Evolutionary conservation across 1,140 invertebrate species (phyloP).

Genomic region (Anastatus disparis): DNA sequence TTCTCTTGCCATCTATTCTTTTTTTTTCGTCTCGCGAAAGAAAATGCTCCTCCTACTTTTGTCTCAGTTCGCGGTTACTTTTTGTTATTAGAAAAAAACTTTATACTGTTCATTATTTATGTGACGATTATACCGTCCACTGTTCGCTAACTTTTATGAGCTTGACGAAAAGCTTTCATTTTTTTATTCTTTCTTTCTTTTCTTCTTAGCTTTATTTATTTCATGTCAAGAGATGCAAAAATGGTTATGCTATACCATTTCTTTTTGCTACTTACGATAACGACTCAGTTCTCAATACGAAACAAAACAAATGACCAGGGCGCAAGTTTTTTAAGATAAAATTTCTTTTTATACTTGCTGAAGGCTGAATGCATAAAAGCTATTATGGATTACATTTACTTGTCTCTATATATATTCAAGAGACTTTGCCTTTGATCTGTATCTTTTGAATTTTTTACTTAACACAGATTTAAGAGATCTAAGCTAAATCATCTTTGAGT

Average conservation of each 20-base stretch:
- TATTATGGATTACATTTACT: too few relatives aligned
- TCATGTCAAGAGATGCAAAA: neutral
- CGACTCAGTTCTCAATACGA: too few relatives aligned
- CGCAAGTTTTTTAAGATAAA: neutral
- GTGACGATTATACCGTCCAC: slow-evolving; percentile 47
- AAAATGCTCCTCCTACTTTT: slow-evolving; percentile 40
- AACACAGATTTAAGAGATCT: too few relatives aligned
- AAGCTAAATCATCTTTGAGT: too few relatives aligned
- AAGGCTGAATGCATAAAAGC: neutral
- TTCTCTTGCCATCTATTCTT: too few relatives aligned
- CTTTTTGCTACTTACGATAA: neutral
- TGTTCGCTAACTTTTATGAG: slow-evolving; percentile 41
- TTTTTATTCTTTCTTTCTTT: neutral
- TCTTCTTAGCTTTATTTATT: neutral
- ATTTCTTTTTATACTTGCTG: neutral
- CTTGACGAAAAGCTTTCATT: slow-evolving; percentile 12
- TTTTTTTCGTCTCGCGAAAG: slow-evolving; percentile 15
- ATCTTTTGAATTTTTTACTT: too few relatives aligned
- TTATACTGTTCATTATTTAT: slow-evolving; percentile 49
- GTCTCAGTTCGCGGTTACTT: slow-evolving; percentile 45
- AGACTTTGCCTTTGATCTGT: too few relatives aligned
- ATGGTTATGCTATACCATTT: neutral
- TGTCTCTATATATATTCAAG: too few relatives aligned
- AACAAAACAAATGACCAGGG: too few relatives aligned
- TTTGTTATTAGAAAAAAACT: slow-evolving; percentile 49